Conservation (phyloP, 35 echinoderm and acorn worm genomes). For the Heliocidaris erythrogramma region DNA sequence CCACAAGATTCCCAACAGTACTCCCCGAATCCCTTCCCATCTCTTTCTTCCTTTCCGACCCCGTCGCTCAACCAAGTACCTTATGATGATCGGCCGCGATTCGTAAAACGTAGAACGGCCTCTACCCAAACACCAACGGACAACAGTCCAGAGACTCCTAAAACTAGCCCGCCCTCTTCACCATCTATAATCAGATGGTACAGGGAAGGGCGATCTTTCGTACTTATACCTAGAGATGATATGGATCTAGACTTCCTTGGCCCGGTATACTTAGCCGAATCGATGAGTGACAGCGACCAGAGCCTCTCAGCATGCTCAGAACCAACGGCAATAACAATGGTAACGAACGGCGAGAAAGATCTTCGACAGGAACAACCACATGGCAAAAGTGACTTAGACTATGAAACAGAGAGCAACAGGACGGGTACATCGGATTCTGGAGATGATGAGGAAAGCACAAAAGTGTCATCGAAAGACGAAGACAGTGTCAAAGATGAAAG, state of each 20-base stretch:
- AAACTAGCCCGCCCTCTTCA: neutral
- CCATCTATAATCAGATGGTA: constrained; percentile 45
- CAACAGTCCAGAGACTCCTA: neutral
- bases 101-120: constrained; percentile 22
- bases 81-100: neutral
- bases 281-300: constrained; percentile 19
- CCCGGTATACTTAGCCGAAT: constrained; percentile 26
- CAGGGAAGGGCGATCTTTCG: neutral
- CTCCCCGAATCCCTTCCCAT: neutral
- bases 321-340: neutral
- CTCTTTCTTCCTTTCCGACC: constrained; percentile 17
- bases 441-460: neutral
- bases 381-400: neutral
- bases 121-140: constrained; percentile 19
- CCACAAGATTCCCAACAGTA: neutral
- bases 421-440: neutral
- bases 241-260: constrained; percentile 18
- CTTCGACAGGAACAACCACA: neutral
- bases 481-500: neutral
- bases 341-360: neutral
- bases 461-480: neutral
- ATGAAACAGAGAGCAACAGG: neutral
- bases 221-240: neutral
- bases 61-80: neutral
- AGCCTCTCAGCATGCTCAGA: neutral